Evolutionary conservation across 2,888 invertebrate genomes (phyloP), one percentile per base, ranked within the genome.

Genomic region (Callyntrura sp.): DNA sequence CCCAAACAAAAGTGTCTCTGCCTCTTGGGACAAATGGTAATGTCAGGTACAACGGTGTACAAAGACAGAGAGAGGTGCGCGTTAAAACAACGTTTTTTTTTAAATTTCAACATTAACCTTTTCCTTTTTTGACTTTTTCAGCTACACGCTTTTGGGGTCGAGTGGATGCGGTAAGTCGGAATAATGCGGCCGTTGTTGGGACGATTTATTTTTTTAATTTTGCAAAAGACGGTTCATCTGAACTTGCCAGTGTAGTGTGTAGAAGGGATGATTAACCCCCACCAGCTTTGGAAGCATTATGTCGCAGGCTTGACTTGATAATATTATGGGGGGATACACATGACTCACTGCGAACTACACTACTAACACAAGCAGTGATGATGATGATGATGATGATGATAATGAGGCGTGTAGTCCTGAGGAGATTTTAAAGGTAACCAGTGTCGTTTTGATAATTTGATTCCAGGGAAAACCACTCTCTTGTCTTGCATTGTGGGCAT

Each of bases 111-210:
- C 23, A 79, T 78, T 23, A 62, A 68, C 12, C 48, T 65, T 25
- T 78, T 48, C 20, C n/a, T 65, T 60, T 65, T 83, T 25, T 9
- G 25, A 60, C 45, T 45, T 68, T 84, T 94, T 14, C 95, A 99
- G 98, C 95, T 99, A 99, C 94, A 98, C 98, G 89, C 96, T 99
- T 11, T 95, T 99, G 35, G 99, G 99, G 28, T 98, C 99, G 8
- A 98, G 98, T 90, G 99, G 99, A 48, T 99, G 99, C 94, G 98
- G 98, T n/a, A 99, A 99, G 95, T n/a, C 48, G 60, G n/a, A n/a
- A n/a, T n/a, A n/a, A n/a, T n/a, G n/a, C n/a, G n/a, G n/a, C n/a
- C n/a, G n/a, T n/a, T n/a, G n/a, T n/a, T n/a, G n/a, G n/a, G n/a
- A n/a, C n/a, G n/a, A n/a, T n/a, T n/a, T n/a, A n/a, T n/a, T 35